A percentile compares a stretch with the other conserved stretches of the same genome.
Evolutionary conservation across 1,140 invertebrate species (phyloP).

Genomic region (Drosophila asahinai): DNA sequence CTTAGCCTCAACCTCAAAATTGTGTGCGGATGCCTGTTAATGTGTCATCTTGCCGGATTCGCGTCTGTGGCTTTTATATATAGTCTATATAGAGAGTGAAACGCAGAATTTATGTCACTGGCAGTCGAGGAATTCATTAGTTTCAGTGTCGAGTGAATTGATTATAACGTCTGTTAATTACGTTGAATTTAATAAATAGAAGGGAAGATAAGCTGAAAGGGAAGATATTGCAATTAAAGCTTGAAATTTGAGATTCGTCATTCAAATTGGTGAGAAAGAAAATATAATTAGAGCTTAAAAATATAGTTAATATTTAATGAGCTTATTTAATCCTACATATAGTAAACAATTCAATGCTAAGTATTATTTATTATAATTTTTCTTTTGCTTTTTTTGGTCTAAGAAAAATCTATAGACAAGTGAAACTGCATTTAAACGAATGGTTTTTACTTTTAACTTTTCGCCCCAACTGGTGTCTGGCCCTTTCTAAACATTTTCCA

Average conservation of each 20-base stretch:
- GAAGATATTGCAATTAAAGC: not conserved
- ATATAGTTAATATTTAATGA: no score
- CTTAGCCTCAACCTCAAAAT: constrained; percentile 67
- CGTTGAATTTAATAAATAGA: not conserved
- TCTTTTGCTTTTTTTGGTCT: no score
- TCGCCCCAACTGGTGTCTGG: not conserved
- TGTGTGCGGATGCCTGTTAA: constrained; percentile 59
- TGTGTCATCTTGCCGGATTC: constrained; percentile 45
- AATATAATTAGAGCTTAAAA: no score
- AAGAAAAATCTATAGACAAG: not conserved
- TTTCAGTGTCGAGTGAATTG: constrained; percentile 12
- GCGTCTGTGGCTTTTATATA: constrained; percentile 14
- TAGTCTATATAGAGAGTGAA: constrained; percentile 9
- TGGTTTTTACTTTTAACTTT: constrained; percentile 9
- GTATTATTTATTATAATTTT: no score
- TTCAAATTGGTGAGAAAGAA: no score
- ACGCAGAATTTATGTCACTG: constrained; percentile 21
- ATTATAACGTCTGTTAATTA: constrained; percentile 7
- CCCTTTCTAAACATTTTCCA: constrained; percentile 31
- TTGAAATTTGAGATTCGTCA: not conserved
- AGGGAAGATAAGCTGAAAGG: not conserved
- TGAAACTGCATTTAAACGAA: not conserved
- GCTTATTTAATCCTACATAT: no score
- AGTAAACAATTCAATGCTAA: no score
- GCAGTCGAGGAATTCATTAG: constrained; percentile 3